Evolutionary conservation across 2,797 vertebrate genomes (phyloP).

Genomic region (Glossophaga mutica): DNA sequence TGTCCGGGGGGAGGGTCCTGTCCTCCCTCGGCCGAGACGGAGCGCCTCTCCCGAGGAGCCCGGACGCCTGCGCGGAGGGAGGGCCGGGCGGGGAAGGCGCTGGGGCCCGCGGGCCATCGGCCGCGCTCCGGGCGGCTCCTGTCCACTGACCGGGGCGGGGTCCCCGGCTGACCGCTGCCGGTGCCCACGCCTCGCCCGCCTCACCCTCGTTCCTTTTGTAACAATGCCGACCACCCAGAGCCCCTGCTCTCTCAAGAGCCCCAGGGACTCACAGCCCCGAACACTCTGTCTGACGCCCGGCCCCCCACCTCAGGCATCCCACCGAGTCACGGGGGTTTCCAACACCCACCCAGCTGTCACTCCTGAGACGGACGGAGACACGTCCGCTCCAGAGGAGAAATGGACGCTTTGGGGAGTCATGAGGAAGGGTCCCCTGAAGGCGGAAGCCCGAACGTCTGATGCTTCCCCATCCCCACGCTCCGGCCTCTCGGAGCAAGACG

Average conservation of each 20-base stretch:
- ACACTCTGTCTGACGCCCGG: fast-evolving
- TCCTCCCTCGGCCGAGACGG: neutral
- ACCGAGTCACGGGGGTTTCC: neutral
- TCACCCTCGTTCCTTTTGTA: neutral
- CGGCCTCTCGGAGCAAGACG: neutral
- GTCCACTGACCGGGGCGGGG: neutral
- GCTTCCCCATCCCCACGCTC: neutral
- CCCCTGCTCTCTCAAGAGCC: fast-evolving
- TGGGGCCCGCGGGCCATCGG: too few species aligned
- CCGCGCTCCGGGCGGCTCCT: neutral
- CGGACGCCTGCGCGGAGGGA: fast-evolving
- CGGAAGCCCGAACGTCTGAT: neutral
- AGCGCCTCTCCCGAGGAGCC: fast-evolving
- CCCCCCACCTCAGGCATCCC: too few species aligned
- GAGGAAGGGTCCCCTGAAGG: neutral
- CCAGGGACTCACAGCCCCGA: fast-evolving
- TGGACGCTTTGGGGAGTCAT: fast-evolving
- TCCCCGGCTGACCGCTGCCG: neutral
- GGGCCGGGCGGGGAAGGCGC: fast-evolving
- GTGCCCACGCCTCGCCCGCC: fast-evolving
- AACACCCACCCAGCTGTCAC: neutral
- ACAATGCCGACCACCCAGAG: too few species aligned
- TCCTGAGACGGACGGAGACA: neutral
- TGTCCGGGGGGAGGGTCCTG: fast-evolving
- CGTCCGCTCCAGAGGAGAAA: fast-evolving